Base-by-base conservation (phyloP, 2,113 vertebrate genomes). In the Excalfactoria chinensis region DNA sequence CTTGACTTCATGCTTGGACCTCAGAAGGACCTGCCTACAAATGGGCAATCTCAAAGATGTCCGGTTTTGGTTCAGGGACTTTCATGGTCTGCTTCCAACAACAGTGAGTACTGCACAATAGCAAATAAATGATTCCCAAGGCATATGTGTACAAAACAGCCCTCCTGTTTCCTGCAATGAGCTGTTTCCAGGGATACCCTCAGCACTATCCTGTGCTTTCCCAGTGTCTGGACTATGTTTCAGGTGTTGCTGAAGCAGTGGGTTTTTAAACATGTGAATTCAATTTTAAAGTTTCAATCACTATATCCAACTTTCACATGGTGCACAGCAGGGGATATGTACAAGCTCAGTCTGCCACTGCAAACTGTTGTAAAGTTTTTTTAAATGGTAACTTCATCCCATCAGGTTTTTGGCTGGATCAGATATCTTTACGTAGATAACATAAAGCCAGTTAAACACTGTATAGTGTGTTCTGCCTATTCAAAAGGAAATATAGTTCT, bases 171-270 rank as follows among this genome's bases (percentile, higher is more conserved):
- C 46, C 17, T 64, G 48, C 7, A 60, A 34, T 19, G 26, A 64
- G 5, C 4, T 69, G 84, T 69, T 22, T 56, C 46, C 48, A 25
- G 20, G 17, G 16, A 35, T 34, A 26, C 18, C 19, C 22, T 77
- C 60, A 40, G 32, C 51, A 34, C 8, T 53, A 48, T 5, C 22
- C 12, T 71, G 5, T 34, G 15, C 25, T 56, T 85, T 84, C 58
- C 23, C 37, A 62, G 4, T 1, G 59, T 41, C 25, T 43, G 32
- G 16, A 22, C 32, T 37, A 3, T 32, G 4, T 60, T 67, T 55
- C 41, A 14, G 22, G 3, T 3, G 3, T 23, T 32, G 67, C 11
- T 0, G 0, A 77, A 9, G n/a, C 4, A 28, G 13, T 64, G 37
- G 0, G 1, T 11, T 81, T 59, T 83, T 11, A 56, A 51, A 32